A percentile compares a stretch with the other conserved stretches of the same genome.
These are phyloP conservation scores for Octodon degus DNA, from an alignment of 2,113 vertebrate genomes.

Conservation along the genomic window DNA sequence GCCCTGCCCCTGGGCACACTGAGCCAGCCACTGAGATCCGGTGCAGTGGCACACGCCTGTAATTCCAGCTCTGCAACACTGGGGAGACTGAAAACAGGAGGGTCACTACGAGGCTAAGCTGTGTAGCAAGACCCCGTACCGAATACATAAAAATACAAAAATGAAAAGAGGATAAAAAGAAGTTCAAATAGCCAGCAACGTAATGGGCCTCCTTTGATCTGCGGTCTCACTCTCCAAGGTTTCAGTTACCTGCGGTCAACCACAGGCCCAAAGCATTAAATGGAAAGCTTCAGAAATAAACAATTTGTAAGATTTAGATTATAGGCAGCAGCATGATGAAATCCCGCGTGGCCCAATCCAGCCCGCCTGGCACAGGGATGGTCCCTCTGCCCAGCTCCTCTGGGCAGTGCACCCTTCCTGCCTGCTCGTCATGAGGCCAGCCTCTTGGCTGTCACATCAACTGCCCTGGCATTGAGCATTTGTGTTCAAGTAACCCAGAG, in stretches of 20 bases:
- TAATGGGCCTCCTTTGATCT: not conserved
- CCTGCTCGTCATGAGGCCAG: not conserved
- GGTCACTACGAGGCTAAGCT: too few relatives aligned
- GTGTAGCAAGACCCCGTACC: too few relatives aligned
- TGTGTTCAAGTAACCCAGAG: not conserved
- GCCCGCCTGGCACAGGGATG: not conserved
- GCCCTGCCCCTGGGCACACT: too few relatives aligned
- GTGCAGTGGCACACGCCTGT: too few relatives aligned
- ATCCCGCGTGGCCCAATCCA: not conserved
- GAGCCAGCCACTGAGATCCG: too few relatives aligned
- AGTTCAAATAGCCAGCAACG: not conserved
- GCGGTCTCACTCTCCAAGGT: constrained; percentile 1
- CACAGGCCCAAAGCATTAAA: not conserved
- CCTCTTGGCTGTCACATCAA: too few relatives aligned
- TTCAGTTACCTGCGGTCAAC: constrained; percentile 19
- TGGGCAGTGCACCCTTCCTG: not conserved
- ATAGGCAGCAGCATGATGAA: not conserved
- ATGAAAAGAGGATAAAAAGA: not conserved
- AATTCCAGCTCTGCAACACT: too few relatives aligned
- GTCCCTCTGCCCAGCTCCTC: not conserved
- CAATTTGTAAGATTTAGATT: constrained; percentile 6
- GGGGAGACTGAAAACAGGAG: too few relatives aligned
- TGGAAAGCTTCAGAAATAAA: constrained; percentile 47
- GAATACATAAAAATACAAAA: too few relatives aligned
- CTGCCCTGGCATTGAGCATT: not conserved